Percentiles rank a stretch among this genome's conserved stretches.
These are phyloP conservation scores for human (Homo sapiens) DNA, from an alignment of 2,113 vertebrate genomes.

Conservation along the genomic window GRCh38 chrX:29923501-29924000, in stretches of 20 bases:
- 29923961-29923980: not conserved
- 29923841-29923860: not conserved
- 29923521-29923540: not conserved
- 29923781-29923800: not conserved
- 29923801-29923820: not conserved
- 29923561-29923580: conserved; percentile 23
- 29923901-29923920: not conserved
- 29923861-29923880: not conserved
- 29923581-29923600: not conserved
- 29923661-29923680: conserved; percentile 13
- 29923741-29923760: not conserved
- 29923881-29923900: not conserved
- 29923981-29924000: not conserved
- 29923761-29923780: conserved; percentile 13
- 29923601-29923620: not conserved
- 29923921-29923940: not conserved
- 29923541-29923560: not conserved
- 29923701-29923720: not conserved
- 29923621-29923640: not conserved
- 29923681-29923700: not conserved
- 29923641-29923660: not conserved
- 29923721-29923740: not conserved
- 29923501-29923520: not conserved
- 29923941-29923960: not conserved
- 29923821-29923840: not conserved